phyloP scores from a whole-genome alignment of 1,140 invertebrate species.

The Brachionus rubens region DNA sequence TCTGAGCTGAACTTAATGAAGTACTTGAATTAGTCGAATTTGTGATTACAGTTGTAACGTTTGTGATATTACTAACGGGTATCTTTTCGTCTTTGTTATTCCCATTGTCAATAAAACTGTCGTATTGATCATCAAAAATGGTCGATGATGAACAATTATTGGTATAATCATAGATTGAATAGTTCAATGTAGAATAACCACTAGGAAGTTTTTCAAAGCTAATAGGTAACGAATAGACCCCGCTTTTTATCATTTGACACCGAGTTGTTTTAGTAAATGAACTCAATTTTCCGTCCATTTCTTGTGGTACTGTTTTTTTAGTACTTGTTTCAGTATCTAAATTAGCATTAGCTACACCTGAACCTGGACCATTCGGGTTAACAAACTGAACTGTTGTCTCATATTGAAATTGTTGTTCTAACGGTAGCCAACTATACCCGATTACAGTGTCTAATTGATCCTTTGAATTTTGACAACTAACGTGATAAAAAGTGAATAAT shows the following conservation, averaged over 20 bases:
- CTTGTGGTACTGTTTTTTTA: not conserved
- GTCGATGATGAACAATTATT: not conserved
- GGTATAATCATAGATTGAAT: not conserved
- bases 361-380: not conserved
- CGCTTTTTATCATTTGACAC: slow-evolving; percentile 44
- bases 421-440: slow-evolving; percentile 43
- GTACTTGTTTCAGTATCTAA: not conserved
- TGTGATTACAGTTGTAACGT: not conserved
- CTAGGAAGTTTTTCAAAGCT: slow-evolving; percentile 28
- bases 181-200: slow-evolving; percentile 21
- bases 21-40: slow-evolving; percentile 2
- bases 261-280: slow-evolving; percentile 34
- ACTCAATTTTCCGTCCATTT: not conserved
- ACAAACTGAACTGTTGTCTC: slow-evolving; percentile 42
- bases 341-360: not conserved
- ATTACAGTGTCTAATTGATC: slow-evolving; percentile 43
- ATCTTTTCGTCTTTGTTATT: slow-evolving; percentile 22
- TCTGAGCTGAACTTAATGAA: not conserved
- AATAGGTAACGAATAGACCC: slow-evolving; percentile 38
- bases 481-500: slow-evolving; percentile 46
- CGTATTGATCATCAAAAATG: slow-evolving; percentile 11
- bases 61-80: not conserved
- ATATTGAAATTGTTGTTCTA: slow-evolving; percentile 41
- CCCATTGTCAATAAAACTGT: not conserved
- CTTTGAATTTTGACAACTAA: slow-evolving; percentile 46